Percentiles rank a stretch among this genome's conserved stretches.
Evolutionary conservation across 2,888 invertebrate species (phyloP).

Genomic region (Leptopilina myrica): DNA sequence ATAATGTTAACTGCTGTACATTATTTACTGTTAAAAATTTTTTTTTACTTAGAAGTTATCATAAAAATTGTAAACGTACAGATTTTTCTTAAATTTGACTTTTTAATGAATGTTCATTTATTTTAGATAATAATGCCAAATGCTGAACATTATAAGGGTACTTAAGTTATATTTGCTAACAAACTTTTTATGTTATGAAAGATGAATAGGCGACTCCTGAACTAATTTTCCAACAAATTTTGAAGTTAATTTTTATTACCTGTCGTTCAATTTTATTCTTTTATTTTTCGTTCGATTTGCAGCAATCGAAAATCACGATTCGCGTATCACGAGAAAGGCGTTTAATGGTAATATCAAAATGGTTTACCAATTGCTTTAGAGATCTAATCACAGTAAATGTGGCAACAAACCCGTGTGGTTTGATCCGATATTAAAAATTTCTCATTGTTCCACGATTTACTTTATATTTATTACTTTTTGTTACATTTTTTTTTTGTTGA

Average conservation of each 20-base stretch:
- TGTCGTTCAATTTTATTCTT: not conserved
- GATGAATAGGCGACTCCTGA: no score
- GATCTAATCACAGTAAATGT: slow-evolving; percentile 52
- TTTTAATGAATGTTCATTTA: no score
- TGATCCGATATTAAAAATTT: slow-evolving; percentile 21
- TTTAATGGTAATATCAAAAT: slow-evolving; percentile 44
- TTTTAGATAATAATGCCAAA: no score
- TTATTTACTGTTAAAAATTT: no score
- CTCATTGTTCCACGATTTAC: slow-evolving; percentile 16
- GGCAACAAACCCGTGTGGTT: slow-evolving; percentile 47
- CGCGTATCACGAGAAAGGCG: slow-evolving; percentile 33
- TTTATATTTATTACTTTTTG: not conserved
- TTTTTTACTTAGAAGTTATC: no score
- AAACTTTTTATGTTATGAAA: no score
- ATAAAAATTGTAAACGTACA: no score
- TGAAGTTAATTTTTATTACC: not conserved
- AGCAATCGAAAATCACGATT: slow-evolving; percentile 34
- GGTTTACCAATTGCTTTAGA: slow-evolving; percentile 53
- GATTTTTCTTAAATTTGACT: no score
- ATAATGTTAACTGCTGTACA: no score
- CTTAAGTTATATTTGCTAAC: no score
- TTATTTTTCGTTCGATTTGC: no score
- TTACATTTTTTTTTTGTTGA: not conserved
- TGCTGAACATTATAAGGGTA: no score
- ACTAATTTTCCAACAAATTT: not conserved